Evolutionary conservation across 2,888 invertebrate genomes (phyloP).

Genomic region (Eristalinus sepulchralis): DNA sequence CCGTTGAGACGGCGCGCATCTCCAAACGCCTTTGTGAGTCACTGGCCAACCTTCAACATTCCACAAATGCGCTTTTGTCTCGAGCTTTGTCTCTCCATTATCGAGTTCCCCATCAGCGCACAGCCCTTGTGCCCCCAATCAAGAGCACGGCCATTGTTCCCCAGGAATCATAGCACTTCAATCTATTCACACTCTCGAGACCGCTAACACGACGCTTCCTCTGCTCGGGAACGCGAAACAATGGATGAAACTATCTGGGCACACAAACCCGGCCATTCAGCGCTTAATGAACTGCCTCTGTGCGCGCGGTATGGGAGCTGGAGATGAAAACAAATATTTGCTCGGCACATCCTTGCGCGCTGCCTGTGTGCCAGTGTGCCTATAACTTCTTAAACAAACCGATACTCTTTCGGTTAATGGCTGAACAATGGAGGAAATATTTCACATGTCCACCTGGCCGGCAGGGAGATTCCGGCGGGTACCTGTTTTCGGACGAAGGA

Average conservation of each 20-base stretch:
- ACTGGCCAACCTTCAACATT: not conserved
- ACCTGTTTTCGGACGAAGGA: conserved; percentile 52
- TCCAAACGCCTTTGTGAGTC: not conserved
- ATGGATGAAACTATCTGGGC: not conserved
- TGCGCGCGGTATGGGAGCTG: not conserved
- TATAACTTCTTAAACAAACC: conserved; percentile 34
- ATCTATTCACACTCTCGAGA: conserved; percentile 11
- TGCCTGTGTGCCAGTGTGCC: not conserved
- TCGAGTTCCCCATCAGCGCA: not conserved
- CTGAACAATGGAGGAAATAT: conserved; percentile 40
- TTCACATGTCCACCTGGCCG: conserved; percentile 60
- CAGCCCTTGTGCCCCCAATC: not conserved
- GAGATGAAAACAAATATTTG: conserved; percentile 29
- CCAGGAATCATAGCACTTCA: not conserved
- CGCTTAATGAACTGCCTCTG: conserved; percentile 6
- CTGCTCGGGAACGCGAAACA: not conserved
- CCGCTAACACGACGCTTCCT: not conserved
- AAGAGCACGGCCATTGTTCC: not conserved
- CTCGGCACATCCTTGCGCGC: conserved; percentile 20
- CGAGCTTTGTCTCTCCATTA: not conserved
- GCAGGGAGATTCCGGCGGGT: conserved; percentile 36
- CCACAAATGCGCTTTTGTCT: not conserved
- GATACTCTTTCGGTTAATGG: conserved; percentile 41
- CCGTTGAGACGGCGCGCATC: not conserved
- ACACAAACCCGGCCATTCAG: not conserved